Conservation (phyloP, 2,797 vertebrate species). For the Saxicola maurus region DNA sequence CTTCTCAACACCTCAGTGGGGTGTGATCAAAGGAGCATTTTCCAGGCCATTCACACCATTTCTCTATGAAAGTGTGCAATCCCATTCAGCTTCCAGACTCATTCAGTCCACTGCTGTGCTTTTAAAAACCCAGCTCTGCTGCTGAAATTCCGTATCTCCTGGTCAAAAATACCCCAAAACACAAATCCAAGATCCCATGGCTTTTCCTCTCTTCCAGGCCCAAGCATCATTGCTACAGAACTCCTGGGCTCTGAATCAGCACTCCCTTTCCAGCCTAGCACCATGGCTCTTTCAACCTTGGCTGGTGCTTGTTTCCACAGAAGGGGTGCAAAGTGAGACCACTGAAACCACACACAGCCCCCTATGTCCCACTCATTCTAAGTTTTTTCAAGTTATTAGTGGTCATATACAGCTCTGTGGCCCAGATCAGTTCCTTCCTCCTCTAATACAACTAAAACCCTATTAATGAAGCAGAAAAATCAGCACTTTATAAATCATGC, state of each 20-base stretch:
- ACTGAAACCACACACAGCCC: neutral
- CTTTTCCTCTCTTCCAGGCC: neutral
- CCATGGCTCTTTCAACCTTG: rapidly evolving
- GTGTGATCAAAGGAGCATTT: neutral
- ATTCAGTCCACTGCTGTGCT: neutral
- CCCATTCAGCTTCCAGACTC: neutral
- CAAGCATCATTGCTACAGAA: neutral
- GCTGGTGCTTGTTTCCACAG: neutral
- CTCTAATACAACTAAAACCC: neutral
- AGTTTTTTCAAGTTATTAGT: neutral
- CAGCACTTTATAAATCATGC: neutral
- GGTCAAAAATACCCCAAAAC: neutral
- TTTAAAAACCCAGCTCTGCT: neutral
- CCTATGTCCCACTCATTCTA: neutral
- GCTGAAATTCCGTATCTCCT: neutral
- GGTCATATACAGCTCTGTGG: neutral
- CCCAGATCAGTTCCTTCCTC: neutral
- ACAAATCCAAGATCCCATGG: neutral
- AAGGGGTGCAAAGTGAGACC: neutral
- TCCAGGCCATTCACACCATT: neutral
- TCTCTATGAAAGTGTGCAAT: neutral
- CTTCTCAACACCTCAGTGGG: neutral
- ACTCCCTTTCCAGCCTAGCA: neutral
- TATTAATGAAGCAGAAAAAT: neutral
- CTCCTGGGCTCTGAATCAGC: neutral